Base-by-base conservation (phyloP, 2,113 vertebrate species). In the Pitta sordida region DNA sequence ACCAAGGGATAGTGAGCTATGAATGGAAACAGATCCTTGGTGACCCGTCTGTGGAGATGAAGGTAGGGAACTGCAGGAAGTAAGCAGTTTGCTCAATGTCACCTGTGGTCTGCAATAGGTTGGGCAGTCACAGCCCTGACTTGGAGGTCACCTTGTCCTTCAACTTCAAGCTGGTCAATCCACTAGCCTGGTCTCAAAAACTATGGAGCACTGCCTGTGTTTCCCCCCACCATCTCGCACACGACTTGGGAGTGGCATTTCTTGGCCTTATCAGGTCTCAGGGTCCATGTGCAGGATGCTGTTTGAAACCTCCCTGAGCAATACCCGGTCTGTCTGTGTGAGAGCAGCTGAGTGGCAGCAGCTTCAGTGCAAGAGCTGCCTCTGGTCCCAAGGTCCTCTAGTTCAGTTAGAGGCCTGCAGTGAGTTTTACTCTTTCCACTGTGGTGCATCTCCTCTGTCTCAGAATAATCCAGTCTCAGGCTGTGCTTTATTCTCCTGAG, bases 11-110 rank as follows among this genome's bases (percentile, higher is more conserved):
- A 32, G 76, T 27, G 26, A 89, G 82, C 15, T 99, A 81, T 55
- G 55, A 98, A 10, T 99, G 99, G 99, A 77, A 70, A 8, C 97
- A 98, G 52, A 53, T 99, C 56, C 94, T 95, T 1, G 97, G 93
- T 0, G 96, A 98, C 83, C 36, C 94, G 0, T 91, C 96, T 1
- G 96, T 96, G 23, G 83, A 97, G 62, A 89, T 98, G 26, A 88
- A 98, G 98, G 99, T 99, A 95, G 91, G 96, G 34, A 85, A 13
- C 49, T 63, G 36, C 74, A 37, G 34, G 27, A 52, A 81, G 17
- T n/a, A 37, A 84, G 52, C 81, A 74, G 23, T 69, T 81, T 86
- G 36, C 46, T 86, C 26, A 22, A 19, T 55, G 36, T 51, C 19
- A 67, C 37, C 34, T 76, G 20, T 43, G 24, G 14, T 68, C 34